A percentile compares a stretch with the other conserved stretches of the same genome.
Conservation (phyloP, 2,797 vertebrate species). For the Myotis findleyi region DNA sequence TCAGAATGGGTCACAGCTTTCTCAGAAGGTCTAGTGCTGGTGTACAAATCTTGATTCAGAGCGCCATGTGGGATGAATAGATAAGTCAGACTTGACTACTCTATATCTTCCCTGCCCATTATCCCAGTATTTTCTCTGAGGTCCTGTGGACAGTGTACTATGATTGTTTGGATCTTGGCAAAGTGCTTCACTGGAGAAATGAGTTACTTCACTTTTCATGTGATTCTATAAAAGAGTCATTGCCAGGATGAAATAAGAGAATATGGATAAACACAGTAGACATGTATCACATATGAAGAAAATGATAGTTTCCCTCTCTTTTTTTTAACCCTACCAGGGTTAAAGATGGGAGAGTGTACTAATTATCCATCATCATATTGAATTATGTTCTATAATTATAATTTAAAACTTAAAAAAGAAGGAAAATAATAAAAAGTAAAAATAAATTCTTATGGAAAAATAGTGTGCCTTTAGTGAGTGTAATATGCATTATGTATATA, state of each 20-base stretch:
- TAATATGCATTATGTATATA: background rate
- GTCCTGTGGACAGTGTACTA: background rate
- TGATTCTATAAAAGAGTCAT: background rate
- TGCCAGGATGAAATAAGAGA: background rate
- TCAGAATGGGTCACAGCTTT: background rate
- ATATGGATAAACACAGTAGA: background rate
- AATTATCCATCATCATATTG: background rate
- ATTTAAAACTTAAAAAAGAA: background rate
- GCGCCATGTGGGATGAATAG: background rate
- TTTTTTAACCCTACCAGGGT: background rate
- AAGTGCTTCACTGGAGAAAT: background rate
- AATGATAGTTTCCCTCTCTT: background rate
- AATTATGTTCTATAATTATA: background rate
- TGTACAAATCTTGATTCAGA: background rate
- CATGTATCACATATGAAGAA: background rate
- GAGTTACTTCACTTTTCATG: background rate
- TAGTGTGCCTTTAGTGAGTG: background rate
- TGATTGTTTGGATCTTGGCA: background rate
- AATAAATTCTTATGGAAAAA: background rate
- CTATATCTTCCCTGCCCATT: background rate
- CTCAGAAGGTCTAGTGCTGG: background rate
- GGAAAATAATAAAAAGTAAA: background rate
- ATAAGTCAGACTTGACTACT: background rate
- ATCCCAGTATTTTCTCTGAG: background rate
- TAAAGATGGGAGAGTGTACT: background rate